Evolutionary conservation across 2,888 invertebrate species (phyloP), one percentile per base, ranked within the genome.

Genomic region (Troilus luridus): DNA sequence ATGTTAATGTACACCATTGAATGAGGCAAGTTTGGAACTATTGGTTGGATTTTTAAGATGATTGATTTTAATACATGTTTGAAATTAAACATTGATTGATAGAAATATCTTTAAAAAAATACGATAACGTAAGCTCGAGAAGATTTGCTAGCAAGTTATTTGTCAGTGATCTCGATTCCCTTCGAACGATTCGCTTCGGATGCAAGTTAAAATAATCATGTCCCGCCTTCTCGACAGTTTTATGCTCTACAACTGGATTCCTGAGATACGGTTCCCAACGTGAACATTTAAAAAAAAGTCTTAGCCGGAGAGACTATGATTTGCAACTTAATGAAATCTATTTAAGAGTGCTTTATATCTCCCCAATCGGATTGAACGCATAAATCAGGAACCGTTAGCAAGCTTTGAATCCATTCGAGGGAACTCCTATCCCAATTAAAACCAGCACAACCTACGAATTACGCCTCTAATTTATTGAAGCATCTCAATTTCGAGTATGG

Each of bases 271-370:
- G 54, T 85, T 85, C 85, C 54, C 56, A 41, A n/a, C 85, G 12
- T 54, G 85, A 56, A 85, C 85, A n/a, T 56, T 85, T 2, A 77
- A 67, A 85, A 85, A 85, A 85, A 85, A 85, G n/a, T 14, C 58
- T 85, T 85, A n/a, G 56, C 21, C 56, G 0, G 85, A 58, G 56
- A 21, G 62, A 62, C 62, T 21, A 67, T 89, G 89, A 89, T 89
- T 89, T 89, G 89, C 89, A 64, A 54, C 89, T 67, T 64, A 89
- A 89, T 89, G 89, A 64, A 89, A 89, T 89, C 89, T 89, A 89
- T 64, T 89, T 89, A 89, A 21, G 64, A 64, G 62, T 62, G 64
- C 67, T 89, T 89, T 89, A 89, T 89, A 60, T 89, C 89, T 89
- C 89, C 19, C 60, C 62, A 89, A 54, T 89, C 89, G 27, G 89